A percentile compares a stretch with the other conserved stretches of the same genome.
Conservation (phyloP, 2,888 invertebrate species). For the Glomeris marginata region DNA sequence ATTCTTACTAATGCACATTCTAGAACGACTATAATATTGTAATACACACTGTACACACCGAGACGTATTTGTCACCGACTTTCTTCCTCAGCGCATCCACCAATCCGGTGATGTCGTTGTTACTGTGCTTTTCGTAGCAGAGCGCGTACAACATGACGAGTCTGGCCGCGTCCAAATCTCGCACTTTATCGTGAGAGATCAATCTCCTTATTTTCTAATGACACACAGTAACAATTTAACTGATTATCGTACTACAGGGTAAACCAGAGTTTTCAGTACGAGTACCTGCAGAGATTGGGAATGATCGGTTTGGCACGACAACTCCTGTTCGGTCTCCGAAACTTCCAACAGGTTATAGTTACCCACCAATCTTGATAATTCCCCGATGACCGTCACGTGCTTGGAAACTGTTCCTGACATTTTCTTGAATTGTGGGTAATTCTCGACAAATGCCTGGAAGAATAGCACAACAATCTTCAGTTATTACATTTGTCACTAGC, state of each 20-base stretch:
- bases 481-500: not conserved
- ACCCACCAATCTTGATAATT: slow-evolving; percentile 71
- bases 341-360: slow-evolving; percentile 67
- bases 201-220: slow-evolving; percentile 57
- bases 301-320: slow-evolving; percentile 55
- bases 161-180: slow-evolving; percentile 65
- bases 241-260: not conserved
- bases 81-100: slow-evolving; percentile 54
- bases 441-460: slow-evolving; percentile 81
- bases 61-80: slow-evolving; percentile 41
- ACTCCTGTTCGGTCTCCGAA: slow-evolving; percentile 84
- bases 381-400: slow-evolving; percentile 93
- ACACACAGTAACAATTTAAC: slow-evolving; percentile 1
- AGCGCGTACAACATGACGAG: slow-evolving; percentile 86
- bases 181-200: slow-evolving; percentile 52
- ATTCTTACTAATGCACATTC: not conserved
- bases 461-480: no score
- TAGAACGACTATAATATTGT: not conserved
- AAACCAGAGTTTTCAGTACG: not conserved
- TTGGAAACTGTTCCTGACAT: slow-evolving; percentile 92
- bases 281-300: slow-evolving; percentile 41
- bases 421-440: slow-evolving; percentile 96
- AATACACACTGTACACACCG: slow-evolving; percentile 25
- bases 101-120: slow-evolving; percentile 63
- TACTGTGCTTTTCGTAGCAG: slow-evolving; percentile 78